Evolutionary conservation across 2,888 invertebrate genomes (phyloP).

Genomic region (Atrina japonica): DNA sequence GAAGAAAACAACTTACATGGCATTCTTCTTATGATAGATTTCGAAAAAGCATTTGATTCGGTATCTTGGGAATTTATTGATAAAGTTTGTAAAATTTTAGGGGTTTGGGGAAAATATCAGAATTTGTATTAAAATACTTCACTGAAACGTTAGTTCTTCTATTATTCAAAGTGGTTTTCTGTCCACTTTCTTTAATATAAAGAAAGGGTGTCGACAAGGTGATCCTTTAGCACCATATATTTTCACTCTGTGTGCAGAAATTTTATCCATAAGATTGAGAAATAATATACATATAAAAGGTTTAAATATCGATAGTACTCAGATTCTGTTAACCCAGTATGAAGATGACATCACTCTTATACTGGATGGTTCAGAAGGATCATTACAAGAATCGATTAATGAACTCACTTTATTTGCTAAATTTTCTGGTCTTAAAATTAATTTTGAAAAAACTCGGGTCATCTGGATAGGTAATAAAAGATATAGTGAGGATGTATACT

Average conservation of each 20-base stretch:
- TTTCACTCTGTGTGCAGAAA: conserved; percentile 8
- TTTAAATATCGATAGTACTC: not conserved
- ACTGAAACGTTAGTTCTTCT: not conserved
- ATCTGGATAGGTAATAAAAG: not conserved
- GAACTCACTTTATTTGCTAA: not conserved
- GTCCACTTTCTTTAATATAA: not conserved
- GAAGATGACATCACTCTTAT: not conserved
- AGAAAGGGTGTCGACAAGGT: not conserved
- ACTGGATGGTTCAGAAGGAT: conserved; percentile 1
- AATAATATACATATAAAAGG: not conserved
- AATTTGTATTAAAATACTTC: not conserved
- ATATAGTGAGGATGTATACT: too few species aligned
- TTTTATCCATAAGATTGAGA: not conserved
- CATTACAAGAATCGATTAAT: not conserved
- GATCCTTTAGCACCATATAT: conserved; percentile 25
- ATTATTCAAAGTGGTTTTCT: conserved; percentile 14
- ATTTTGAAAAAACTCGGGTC: not conserved
- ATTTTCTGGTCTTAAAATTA: not conserved
- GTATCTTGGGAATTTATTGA: conserved; percentile 1
- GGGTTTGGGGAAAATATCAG: not conserved
- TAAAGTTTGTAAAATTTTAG: conserved; percentile 1
- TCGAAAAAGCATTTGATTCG: conserved; percentile 6
- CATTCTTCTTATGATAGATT: not conserved
- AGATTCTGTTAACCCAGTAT: not conserved
- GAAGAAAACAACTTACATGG: conserved; percentile 6